Percentiles rank a stretch among this genome's conserved stretches.
phyloP scores from a whole-genome alignment of 1,140 invertebrate species.

The Leguminivora glycinivorella region DNA sequence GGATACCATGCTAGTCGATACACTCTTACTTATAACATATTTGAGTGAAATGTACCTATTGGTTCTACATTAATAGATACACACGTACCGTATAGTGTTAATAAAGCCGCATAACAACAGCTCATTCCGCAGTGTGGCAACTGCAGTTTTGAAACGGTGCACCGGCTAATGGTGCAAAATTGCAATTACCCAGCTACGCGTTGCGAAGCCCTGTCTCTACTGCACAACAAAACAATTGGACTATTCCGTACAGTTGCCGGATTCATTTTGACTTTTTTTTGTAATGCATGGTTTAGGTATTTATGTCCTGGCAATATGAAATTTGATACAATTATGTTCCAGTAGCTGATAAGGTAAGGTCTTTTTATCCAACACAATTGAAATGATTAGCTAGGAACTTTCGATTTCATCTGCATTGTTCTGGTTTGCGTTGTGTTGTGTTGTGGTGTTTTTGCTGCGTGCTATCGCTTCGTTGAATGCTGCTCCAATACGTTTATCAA shows the following conservation, averaged over 20 bases:
- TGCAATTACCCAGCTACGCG: constrained; percentile 26
- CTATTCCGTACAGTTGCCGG: background rate
- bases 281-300: background rate
- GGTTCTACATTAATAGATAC: background rate
- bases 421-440: background rate
- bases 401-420: constrained; percentile 4
- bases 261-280: constrained; percentile 6
- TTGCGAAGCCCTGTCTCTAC: constrained; percentile 26
- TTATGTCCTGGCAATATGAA: background rate
- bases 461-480: background rate
- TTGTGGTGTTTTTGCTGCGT: background rate
- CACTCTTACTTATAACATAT: no score
- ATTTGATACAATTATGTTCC: no score
- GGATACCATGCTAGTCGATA: no score
- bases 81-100: background rate
- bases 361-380: background rate
- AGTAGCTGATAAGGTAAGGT: no score
- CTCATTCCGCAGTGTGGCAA: constrained; percentile 3
- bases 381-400: constrained; percentile 1
- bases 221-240: constrained; percentile 14
- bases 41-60: no score
- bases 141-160: constrained; percentile 27
- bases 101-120: background rate
- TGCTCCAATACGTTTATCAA: background rate
- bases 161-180: constrained; percentile 21